These are phyloP conservation scores for Eospalax fontanierii DNA, from an alignment of 2,797 vertebrate genomes.

Conservation along the genomic window DNA sequence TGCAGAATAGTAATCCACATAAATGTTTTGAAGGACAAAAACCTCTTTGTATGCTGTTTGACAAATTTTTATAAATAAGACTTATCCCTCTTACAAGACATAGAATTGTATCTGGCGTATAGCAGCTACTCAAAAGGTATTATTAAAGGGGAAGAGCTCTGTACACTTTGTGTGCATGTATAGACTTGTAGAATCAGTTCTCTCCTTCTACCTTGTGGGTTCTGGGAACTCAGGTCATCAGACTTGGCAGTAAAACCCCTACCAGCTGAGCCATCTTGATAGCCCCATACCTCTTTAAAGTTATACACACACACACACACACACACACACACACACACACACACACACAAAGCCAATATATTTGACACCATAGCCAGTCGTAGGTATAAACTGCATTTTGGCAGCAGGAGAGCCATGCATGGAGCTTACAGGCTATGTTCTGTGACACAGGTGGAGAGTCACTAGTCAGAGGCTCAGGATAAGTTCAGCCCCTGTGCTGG, in stretches of 20 bases:
- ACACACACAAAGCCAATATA: not conserved
- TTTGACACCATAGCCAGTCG: not conserved
- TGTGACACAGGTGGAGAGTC: not conserved
- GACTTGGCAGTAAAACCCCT: not conserved
- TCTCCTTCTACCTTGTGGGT: not conserved
- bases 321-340: too few species aligned
- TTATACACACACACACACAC: too few species aligned
- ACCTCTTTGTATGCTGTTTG: not conserved
- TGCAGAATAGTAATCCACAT: not conserved
- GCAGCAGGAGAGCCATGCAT: not conserved
- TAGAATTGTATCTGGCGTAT: not conserved
- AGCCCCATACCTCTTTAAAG: not conserved
- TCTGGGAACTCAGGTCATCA: not conserved
- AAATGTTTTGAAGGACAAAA: not conserved
- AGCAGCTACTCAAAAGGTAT: not conserved
- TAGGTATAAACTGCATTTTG: not conserved
- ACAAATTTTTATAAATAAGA: not conserved
- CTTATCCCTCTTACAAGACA: not conserved
- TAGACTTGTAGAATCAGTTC: not conserved
- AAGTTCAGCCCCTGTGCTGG: not conserved
- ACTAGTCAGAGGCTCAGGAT: not conserved
- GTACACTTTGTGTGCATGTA: too few species aligned
- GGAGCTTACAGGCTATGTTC: not conserved
- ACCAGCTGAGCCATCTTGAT: not conserved
- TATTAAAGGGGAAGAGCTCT: not conserved